Base-by-base conservation (phyloP, 2,888 invertebrate species). In the Ennomos fuscantarius region DNA sequence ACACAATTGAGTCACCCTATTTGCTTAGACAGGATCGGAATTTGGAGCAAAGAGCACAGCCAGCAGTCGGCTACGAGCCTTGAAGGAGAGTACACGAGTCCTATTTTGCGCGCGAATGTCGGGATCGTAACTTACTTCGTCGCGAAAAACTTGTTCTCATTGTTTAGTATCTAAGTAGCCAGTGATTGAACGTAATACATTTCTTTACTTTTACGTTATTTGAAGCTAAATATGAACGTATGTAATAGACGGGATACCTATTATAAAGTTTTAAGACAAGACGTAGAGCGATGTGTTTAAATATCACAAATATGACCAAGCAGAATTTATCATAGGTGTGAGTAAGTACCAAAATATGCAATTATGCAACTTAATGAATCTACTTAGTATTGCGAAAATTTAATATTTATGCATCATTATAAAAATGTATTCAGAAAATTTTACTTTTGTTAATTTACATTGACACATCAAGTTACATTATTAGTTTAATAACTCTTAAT, bases 1-100 rank as follows among this genome's bases (percentile, higher is more conserved):
- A 40, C 57, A 74, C 60, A 69, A 79, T 88, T 47, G 71, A 43
- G 50, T 71, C 66, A 10, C 36, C 24, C 43, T 39, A 48, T 44
- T 58, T 57, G 9, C 53, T 54, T 63, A 62, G 68, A 51, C 78
- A 84, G 82, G 80, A 80, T 79, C 77, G 76, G 60, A 68, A 72
- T 74, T 72, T 72, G 63, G 75, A 78, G 83, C 70, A 79, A 77
- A 76, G 82, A 78, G 81, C 69, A 66, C 65, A 78, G 78, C 60
- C 72, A 72, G 86, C 89, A 92, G 91, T 92, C 79, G 87, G 84
- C 86, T 78, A 76, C 80, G 85, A 86, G 89, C 86, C 79, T 78
- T 77, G 80, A 69, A 62, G 69, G 73, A 71, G 85, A 76, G 74
- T 74, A 81, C 70, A 81, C 82, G 74, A 60, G 61, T 64, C 68